Evolutionary conservation across 2,888 invertebrate species (phyloP), one percentile per base, ranked within the genome.

Genomic region (Panorpa germanica): DNA sequence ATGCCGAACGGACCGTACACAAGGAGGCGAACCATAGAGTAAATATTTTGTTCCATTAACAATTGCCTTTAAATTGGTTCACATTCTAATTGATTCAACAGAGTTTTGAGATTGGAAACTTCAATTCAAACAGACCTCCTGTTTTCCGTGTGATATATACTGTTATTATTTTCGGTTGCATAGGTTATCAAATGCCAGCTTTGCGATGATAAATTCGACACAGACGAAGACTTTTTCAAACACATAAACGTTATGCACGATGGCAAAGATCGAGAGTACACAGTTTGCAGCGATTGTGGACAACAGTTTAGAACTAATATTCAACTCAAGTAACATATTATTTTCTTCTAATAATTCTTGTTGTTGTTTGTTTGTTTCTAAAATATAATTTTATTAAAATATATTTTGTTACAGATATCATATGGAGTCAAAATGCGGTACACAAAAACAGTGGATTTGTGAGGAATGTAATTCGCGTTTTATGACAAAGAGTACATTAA

Each of bases 281-380:
- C 45, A 25, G 50, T 53, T 25, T 56, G 57, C 36, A 52, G 50
- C 25, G 51, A 51, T 35, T 59, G 58, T 40, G 56, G 55, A 3
- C 49, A 50, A 34, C 51, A 53, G 30, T 57, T 55, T 38, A 53
- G 49, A 34, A 52, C 52, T 1, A 45, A 49, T 35, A 47, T 48
- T 29, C 52, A 54, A 15, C 45, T 53, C 16, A 47, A 48, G 5
- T 46, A 42, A 15, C 48, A 49, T 33, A 44, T 42, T 14, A 40
- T 41, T 27, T n/a, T n/a, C n/a, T n/a, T n/a, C n/a, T n/a, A n/a
- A n/a, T n/a, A n/a, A n/a, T n/a, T n/a, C n/a, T n/a, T n/a, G n/a
- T n/a, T n/a, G n/a, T n/a, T n/a, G n/a, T n/a, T n/a, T n/a, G n/a
- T n/a, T n/a, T n/a, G n/a, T n/a, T 13, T 5, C 8, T 3, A 5